Conservation (phyloP, 2,888 invertebrate species). For the Eudemis profundana region DNA sequence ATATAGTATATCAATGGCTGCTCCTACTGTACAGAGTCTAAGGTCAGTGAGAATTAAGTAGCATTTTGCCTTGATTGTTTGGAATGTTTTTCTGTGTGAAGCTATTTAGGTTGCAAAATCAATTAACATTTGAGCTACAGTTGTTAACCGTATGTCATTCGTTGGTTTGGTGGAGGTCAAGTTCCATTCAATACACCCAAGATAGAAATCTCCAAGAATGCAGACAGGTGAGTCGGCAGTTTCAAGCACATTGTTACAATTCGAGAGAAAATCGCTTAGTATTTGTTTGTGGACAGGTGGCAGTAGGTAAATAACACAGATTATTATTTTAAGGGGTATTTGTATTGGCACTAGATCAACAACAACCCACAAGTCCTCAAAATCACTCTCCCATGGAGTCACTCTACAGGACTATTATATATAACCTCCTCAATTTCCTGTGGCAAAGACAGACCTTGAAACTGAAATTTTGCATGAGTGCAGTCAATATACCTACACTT, state of each 20-base stretch:
- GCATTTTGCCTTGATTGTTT: too few relatives aligned
- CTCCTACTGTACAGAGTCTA: too few relatives aligned
- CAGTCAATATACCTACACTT: too few relatives aligned
- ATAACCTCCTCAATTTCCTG: too few relatives aligned
- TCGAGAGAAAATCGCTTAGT: conserved; percentile 1
- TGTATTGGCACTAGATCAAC: not conserved
- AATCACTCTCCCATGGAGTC: not conserved
- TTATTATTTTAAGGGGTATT: too few relatives aligned
- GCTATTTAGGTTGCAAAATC: not conserved
- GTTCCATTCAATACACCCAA: conserved; percentile 12
- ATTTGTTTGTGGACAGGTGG: not conserved
- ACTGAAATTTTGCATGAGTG: too few relatives aligned
- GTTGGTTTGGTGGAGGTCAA: not conserved
- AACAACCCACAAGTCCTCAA: not conserved
- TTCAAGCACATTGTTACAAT: conserved; percentile 17
- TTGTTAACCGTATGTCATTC: not conserved
- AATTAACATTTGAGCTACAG: too few relatives aligned
- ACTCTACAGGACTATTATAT: too few relatives aligned
- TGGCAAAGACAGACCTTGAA: too few relatives aligned
- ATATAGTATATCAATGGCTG: too few relatives aligned
- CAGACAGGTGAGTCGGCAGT: not conserved
- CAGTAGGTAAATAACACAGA: conserved; percentile 25
- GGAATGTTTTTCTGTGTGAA: too few relatives aligned
- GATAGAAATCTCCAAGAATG: conserved; percentile 32
- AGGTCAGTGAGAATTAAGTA: too few relatives aligned